These are phyloP conservation scores for Sycophila texana DNA, from an alignment of 2,888 invertebrate species.

Conservation along the genomic window DNA sequence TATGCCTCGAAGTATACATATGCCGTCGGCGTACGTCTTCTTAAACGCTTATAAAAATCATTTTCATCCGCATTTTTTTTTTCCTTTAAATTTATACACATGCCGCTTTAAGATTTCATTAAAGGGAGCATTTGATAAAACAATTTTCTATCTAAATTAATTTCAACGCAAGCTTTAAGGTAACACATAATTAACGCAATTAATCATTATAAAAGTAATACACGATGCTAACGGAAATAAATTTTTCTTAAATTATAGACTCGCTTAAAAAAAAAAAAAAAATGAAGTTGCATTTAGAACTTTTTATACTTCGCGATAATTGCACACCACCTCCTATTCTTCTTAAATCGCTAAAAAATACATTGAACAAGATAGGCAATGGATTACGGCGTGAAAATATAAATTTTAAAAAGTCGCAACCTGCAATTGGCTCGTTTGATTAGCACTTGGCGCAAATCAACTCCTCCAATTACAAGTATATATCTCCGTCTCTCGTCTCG, in stretches of 20 bases:
- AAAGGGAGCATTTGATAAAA: neutral
- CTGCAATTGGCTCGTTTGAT: neutral
- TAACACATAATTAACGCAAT: neutral
- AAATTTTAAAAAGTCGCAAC: neutral
- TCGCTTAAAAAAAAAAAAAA: too few relatives aligned
- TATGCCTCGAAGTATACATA: conserved; percentile 21
- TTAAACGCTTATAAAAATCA: conserved; percentile 30
- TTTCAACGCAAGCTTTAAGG: too few relatives aligned
- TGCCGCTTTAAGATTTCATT: neutral
- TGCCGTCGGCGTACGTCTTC: neutral
- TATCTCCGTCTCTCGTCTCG: neutral
- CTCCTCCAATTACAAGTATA: conserved; percentile 22
- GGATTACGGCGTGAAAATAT: neutral
- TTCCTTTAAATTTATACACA: conserved; percentile 14
- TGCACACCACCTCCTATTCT: too few relatives aligned
- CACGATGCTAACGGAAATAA: too few relatives aligned
- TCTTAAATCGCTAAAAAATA: too few relatives aligned
- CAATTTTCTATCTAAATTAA: too few relatives aligned
- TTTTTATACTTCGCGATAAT: too few relatives aligned
- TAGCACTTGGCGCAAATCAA: neutral
- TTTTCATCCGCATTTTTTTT: neutral
- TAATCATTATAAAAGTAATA: neutral
- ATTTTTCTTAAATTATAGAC: too few relatives aligned
- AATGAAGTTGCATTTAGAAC: too few relatives aligned
- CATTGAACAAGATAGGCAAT: too few relatives aligned